phyloP scores from a whole-genome alignment of 2,888 invertebrate genomes.

The Caradrina clavipalpis region DNA sequence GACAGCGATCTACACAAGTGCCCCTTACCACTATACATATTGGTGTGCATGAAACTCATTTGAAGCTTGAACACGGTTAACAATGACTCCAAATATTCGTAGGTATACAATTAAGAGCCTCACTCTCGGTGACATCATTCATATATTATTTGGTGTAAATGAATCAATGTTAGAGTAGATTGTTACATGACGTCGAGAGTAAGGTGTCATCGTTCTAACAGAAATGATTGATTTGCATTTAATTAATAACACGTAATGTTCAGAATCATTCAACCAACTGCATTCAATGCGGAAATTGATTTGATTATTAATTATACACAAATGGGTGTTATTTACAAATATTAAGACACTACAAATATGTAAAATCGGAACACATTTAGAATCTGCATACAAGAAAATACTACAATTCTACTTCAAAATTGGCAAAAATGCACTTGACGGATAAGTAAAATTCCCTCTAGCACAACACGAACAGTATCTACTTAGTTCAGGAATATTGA shows the following conservation, averaged over 20 bases:
- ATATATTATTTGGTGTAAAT: neutral
- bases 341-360: constrained; percentile 42
- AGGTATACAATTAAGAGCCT: constrained; percentile 16
- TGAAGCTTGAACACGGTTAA: constrained; percentile 48
- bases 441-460: constrained; percentile 30
- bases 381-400: constrained; percentile 36
- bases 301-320: constrained; percentile 36
- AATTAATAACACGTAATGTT: constrained; percentile 22
- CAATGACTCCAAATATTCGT: constrained; percentile 15
- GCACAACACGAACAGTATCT: constrained; percentile 11
- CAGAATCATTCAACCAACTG: constrained; percentile 33
- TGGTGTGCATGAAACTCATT: constrained; percentile 44
- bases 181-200: constrained; percentile 3
- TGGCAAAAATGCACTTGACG: constrained; percentile 37
- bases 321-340: constrained; percentile 54
- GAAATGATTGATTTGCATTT: constrained; percentile 11
- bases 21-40: constrained; percentile 51
- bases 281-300: constrained; percentile 44
- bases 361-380: constrained; percentile 39
- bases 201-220: neutral
- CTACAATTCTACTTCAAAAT: constrained; percentile 27
- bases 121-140: neutral
- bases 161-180: neutral
- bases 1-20: constrained; percentile 17
- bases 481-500: constrained; percentile 37